These are phyloP conservation scores for Lycocorax pyrrhopterus DNA, from an alignment of 2,113 vertebrate species.

Conservation along the genomic window DNA sequence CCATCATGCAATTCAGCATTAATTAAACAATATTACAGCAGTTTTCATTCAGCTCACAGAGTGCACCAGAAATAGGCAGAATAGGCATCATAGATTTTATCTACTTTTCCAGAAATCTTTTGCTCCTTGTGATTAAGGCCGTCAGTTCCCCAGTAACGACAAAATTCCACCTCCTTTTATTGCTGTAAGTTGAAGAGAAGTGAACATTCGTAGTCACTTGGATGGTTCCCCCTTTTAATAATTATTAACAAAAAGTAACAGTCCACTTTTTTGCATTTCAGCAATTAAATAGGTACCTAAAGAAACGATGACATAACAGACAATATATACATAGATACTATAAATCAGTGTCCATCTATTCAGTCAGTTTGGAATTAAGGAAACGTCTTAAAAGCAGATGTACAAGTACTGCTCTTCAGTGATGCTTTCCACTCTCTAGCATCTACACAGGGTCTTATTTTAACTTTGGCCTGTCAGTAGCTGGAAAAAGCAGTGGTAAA, in stretches of 20 bases:
- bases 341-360: background rate
- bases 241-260: background rate
- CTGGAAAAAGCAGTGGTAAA: background rate
- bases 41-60: background rate
- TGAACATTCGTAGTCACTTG: background rate
- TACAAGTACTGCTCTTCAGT: background rate
- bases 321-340: background rate
- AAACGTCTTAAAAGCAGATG: background rate
- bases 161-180: background rate
- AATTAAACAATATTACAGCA: slow-evolving; percentile 41
- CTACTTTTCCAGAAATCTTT: background rate
- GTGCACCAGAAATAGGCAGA: background rate
- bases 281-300: background rate
- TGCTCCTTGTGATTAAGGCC: background rate
- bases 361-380: background rate
- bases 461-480: background rate
- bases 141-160: background rate
- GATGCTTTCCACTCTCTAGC: background rate
- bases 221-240: background rate
- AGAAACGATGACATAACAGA: background rate
- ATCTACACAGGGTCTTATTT: background rate
- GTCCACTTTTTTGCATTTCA: background rate
- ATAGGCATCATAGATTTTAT: background rate
- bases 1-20: slow-evolving; percentile 44
- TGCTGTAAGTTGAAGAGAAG: background rate